Conservation (phyloP, 2,888 invertebrate species). For the Platycnemis pennipes region DNA sequence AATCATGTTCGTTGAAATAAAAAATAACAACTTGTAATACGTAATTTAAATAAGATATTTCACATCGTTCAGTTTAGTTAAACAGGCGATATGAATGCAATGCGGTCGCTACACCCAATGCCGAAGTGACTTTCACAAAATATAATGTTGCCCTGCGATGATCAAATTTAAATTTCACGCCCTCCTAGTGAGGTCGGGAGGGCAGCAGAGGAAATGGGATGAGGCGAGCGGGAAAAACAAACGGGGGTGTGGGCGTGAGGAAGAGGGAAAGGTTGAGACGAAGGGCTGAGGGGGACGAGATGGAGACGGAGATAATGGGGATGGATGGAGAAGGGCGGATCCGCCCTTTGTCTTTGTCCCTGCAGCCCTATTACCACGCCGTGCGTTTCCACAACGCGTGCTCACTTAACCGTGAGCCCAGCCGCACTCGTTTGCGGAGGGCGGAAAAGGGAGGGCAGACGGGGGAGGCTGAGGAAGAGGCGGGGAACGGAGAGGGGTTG, state of each 20-base stretch:
- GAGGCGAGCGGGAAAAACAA: neutral
- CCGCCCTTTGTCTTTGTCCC: constrained; percentile 10
- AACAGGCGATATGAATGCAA: too few relatives aligned
- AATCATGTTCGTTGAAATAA: too few relatives aligned
- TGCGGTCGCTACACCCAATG: too few relatives aligned
- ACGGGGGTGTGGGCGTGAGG: neutral
- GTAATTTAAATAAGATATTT: too few relatives aligned
- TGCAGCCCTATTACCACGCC: constrained; percentile 1
- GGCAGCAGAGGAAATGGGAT: too few relatives aligned
- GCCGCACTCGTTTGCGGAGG: constrained; percentile 1
- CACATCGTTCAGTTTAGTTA: too few relatives aligned
- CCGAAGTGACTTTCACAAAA: too few relatives aligned
- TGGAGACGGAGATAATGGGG: constrained; percentile 5
- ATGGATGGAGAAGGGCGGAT: neutral
- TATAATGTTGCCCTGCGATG: too few relatives aligned
- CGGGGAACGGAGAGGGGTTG: neutral
- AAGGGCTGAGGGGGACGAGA: neutral
- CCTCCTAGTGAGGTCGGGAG: too few relatives aligned
- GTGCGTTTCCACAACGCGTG: neutral
- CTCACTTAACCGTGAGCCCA: constrained; percentile 1
- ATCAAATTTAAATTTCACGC: too few relatives aligned
- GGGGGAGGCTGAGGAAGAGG: neutral
- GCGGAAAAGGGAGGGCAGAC: neutral
- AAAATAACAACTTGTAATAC: too few relatives aligned
- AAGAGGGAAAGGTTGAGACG: neutral